Base-by-base conservation (phyloP, 2,797 vertebrate genomes). In the Gobio occitaniae region DNA sequence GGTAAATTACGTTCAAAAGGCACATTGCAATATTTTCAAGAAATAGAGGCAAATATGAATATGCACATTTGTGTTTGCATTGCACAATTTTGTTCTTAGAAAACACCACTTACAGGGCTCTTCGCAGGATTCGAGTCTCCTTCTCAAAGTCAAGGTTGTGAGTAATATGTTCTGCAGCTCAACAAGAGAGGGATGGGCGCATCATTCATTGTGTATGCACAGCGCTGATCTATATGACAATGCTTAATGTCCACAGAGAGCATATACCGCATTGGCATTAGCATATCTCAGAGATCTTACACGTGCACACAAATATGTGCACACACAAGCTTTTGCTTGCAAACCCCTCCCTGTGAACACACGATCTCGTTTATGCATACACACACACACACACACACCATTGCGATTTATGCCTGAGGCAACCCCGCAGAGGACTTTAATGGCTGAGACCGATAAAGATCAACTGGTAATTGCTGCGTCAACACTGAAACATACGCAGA, bases 81-180 rank as follows among this genome's bases (percentile, higher is more conserved):
- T 50, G 29, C 41, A 36, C 29, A n/a, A 32, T 61, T 72, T 8
- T 80, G 12, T 75, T 78, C 25, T 65, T 41, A 47, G 70, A 81
- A 61, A 68, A 80, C 61, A 80, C 15, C 2, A 13, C 21, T 85
- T 80, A 25, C 61, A 56, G 54, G 21, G 32, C 56, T 63, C 25
- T 66, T 63, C n/a, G 21, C 15, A 50, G 72, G 66, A 65, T 71
- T 78, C 15, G 11, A 48, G 36, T 89, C 78, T 63, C 66, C 74
- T 88, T 86, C 65, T 76, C 54, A 69, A 61, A 66, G 80, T 78
- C 82, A 86, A 79, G 85, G 79, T 79, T 85, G 82, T 54, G 59
- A n/a, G 68, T 72, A 79, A 84, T 84, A 69, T 85, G 52, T 47
- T 69, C 48, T 86, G 70, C 38, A 63, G 36, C 77, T 80, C n/a